phyloP scores from a whole-genome alignment of 30 jellyfish, hydroid and myxozoan genomes.

The Cassiopea xamachana region DNA sequence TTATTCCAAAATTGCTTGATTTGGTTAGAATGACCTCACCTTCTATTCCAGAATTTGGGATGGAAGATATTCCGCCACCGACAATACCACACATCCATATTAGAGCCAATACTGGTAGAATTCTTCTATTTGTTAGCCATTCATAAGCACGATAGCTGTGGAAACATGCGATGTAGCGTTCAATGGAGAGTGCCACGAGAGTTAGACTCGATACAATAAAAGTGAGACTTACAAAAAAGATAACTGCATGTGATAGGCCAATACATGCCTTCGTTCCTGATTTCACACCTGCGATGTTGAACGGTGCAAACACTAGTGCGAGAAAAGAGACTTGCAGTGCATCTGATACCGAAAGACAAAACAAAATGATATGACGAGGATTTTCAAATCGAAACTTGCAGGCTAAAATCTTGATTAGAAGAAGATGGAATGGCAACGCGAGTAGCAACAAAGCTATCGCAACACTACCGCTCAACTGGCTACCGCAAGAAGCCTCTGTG shows the following conservation, averaged over 20 bases:
- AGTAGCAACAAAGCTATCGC: neutral
- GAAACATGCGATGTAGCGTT: constrained; percentile 23
- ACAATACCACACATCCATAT: neutral
- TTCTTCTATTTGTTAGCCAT: neutral
- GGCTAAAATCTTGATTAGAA: neutral
- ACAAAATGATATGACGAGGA: neutral
- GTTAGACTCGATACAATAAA: neutral
- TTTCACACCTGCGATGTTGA: neutral
- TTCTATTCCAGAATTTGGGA: neutral
- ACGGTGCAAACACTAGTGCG: neutral
- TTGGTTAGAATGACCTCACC: neutral
- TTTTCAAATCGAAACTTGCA: neutral
- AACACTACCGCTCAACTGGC: no score
- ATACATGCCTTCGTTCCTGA: neutral
- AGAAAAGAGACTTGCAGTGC: neutral
- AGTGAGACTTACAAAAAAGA: neutral
- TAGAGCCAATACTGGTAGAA: neutral
- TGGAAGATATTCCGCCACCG: neutral
- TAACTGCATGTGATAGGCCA: neutral
- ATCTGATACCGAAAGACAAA: constrained; percentile 8
- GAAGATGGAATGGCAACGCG: neutral
- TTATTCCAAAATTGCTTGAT: neutral
- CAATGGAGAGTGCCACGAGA: constrained; percentile 13
- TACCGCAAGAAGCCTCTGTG: no score
- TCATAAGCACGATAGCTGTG: neutral